phyloP scores from a whole-genome alignment of 2,113 vertebrate genomes.

The Xiphorhynchus elegans region DNA sequence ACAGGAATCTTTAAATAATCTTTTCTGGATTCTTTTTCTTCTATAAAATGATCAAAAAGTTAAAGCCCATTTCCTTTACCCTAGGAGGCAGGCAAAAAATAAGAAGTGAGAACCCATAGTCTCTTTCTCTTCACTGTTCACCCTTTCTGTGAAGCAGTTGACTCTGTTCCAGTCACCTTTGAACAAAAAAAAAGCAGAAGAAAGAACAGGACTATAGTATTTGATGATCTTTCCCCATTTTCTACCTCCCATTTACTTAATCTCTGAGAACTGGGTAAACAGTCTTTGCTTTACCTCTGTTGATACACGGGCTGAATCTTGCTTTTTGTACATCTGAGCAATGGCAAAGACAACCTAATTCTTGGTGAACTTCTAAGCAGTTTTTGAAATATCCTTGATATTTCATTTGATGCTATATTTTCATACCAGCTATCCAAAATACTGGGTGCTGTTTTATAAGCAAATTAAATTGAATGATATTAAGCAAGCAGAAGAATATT shows the following conservation, averaged over 20 bases:
- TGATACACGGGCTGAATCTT: background rate
- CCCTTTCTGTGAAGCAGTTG: background rate
- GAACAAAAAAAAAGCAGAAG: background rate
- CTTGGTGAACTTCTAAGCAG: background rate
- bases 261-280: background rate
- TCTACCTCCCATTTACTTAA: background rate
- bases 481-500: background rate
- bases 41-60: background rate
- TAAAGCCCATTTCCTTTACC: background rate
- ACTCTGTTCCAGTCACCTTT: background rate
- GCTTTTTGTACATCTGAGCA: background rate
- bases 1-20: background rate
- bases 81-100: background rate
- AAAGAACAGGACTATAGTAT: background rate
- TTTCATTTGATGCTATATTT: background rate
- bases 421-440: background rate
- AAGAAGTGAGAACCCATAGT: background rate
- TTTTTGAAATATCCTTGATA: background rate
- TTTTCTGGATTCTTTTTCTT: background rate
- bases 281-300: background rate
- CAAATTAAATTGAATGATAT: background rate
- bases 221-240: background rate
- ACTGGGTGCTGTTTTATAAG: background rate
- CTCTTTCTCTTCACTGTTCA: background rate
- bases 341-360: background rate